phyloP scores from a whole-genome alignment of 2,888 invertebrate species.

The Pseudococcus longispinus region DNA sequence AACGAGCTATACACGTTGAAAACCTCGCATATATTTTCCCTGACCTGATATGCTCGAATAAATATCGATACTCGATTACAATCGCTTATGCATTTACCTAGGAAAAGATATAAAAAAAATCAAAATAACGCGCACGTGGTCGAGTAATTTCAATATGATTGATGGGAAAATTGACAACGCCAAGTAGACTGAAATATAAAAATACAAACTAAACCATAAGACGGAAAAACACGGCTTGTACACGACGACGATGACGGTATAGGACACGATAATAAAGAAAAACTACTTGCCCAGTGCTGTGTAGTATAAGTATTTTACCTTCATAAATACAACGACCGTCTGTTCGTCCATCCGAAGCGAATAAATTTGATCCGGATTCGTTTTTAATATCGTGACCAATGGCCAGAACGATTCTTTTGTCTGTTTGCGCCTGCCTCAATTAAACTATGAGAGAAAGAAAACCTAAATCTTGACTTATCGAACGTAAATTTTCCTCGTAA shows the following conservation, averaged over 20 bases:
- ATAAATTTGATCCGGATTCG: constrained; percentile 50
- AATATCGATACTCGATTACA: neutral
- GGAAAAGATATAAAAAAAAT: neutral
- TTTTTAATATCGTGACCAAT: constrained; percentile 50
- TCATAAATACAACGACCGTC: constrained; percentile 48
- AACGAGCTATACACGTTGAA: neutral
- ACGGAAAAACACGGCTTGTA: constrained; percentile 1
- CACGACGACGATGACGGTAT: neutral
- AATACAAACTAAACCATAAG: neutral
- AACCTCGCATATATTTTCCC: neutral
- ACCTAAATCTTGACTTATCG: neutral
- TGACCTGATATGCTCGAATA: neutral
- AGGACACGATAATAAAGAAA: constrained; percentile 7
- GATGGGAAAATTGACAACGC: constrained; percentile 22
- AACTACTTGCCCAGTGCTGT: neutral
- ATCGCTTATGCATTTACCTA: neutral
- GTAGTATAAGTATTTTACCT: constrained; percentile 29
- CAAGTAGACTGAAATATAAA: neutral
- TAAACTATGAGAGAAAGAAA: constrained; percentile 29
- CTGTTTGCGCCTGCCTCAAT: constrained; percentile 28
- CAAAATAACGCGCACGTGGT: constrained; percentile 7
- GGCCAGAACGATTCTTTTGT: constrained; percentile 47
- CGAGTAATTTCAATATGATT: constrained; percentile 19
- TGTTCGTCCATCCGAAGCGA: constrained; percentile 44
- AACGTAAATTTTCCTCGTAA: neutral